phyloP scores from a whole-genome alignment of 2,888 invertebrate species.

The Mesorhabditis belari region DNA sequence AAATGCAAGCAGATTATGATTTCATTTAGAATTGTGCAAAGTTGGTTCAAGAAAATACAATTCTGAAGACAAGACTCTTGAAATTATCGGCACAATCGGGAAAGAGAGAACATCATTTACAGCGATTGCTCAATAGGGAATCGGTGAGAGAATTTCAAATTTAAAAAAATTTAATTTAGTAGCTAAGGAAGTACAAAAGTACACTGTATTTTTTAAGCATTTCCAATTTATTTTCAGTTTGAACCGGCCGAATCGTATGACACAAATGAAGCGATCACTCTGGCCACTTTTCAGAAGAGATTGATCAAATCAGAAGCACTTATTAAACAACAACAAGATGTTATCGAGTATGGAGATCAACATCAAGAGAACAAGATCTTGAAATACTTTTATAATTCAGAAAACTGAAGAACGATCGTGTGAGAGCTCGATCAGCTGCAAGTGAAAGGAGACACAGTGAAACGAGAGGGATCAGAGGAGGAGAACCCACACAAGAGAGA shows the following conservation, averaged over 20 bases:
- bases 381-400: too few relatives aligned
- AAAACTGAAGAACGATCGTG: not conserved
- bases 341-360: too few relatives aligned
- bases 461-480: not conserved
- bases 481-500: not conserved
- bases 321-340: not conserved
- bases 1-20: not conserved
- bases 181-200: not conserved
- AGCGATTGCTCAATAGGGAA: not conserved
- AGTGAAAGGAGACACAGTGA: not conserved
- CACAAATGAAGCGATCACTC: not conserved
- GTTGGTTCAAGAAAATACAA: not conserved
- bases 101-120: not conserved
- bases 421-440: not conserved
- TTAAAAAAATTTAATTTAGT: not conserved
- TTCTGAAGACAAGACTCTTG: not conserved
- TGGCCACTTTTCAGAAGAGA: not conserved
- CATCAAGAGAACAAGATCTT: too few relatives aligned
- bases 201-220: not conserved
- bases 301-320: not conserved
- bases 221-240: not conserved
- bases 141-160: not conserved
- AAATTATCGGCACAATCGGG: not conserved
- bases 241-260: not conserved
- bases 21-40: not conserved